phyloP scores from a whole-genome alignment of 1,140 invertebrate genomes.

The Brachystomella parvula region DNA sequence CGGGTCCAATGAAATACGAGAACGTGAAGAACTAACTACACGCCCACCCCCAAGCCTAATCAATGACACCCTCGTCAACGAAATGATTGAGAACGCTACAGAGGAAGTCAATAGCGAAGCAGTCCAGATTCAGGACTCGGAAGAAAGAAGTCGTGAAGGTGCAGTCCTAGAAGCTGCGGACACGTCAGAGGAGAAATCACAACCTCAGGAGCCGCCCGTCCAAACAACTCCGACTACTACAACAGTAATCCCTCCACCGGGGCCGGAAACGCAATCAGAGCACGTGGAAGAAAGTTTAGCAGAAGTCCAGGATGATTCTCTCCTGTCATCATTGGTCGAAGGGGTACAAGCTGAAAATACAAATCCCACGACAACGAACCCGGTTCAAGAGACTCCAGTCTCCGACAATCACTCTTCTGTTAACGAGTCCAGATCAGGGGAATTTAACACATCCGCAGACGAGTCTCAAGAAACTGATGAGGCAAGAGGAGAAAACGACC shows the following conservation, averaged over 20 bases:
- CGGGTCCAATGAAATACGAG: not conserved
- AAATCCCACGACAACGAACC: not conserved
- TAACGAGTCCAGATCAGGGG: too few species aligned
- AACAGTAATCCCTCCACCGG: not conserved
- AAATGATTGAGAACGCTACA: slow-evolving; percentile 21
- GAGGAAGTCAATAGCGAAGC: slow-evolving; percentile 19
- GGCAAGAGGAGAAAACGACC: too few species aligned
- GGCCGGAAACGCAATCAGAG: not conserved
- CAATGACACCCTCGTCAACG: slow-evolving; percentile 29
- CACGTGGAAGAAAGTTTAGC: not conserved
- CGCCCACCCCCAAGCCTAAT: slow-evolving; percentile 12
- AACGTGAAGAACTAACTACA: slow-evolving; percentile 20
- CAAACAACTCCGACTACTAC: too few species aligned
- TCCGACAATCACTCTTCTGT: too few species aligned
- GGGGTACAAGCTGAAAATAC: not conserved
- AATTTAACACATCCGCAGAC: too few species aligned
- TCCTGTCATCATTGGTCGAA: not conserved
- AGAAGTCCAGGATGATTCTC: too few species aligned
- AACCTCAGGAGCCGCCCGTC: too few species aligned
- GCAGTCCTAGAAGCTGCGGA: not conserved
- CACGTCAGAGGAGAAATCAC: not conserved
- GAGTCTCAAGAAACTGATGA: too few species aligned
- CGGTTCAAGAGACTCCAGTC: not conserved
- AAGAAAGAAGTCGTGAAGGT: not conserved
- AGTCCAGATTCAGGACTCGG: not conserved